Base-by-base conservation (phyloP, 2,113 vertebrate species). In the Rhadina sibilatrix region DNA sequence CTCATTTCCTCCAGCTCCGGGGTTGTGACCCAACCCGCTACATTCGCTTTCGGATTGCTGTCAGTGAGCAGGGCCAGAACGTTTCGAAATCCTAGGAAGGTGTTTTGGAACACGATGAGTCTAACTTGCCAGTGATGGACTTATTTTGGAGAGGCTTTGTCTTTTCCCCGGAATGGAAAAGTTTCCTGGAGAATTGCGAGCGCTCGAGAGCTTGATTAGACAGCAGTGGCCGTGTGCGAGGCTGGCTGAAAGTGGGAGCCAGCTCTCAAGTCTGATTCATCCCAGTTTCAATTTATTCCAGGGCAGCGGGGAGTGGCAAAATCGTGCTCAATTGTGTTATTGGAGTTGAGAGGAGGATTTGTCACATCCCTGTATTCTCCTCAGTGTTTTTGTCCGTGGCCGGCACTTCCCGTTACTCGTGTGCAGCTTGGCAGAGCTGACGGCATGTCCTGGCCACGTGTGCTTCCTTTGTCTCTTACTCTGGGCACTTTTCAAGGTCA, bases 381-480 rank as follows among this genome's bases (percentile, higher is more conserved):
- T 90, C 5, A 0, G 52, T 79, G 69, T 53, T 78, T 86, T 78
- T 87, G 80, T 93, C 77, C 80, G 0, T 71, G 52, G 33, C 59
- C 40, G 9, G 46, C 44, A 7, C 49, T 95, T 93, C 87, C 91
- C 31, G 6, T 89, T 68, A 22, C 30, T 47, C 50, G 38, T 57
- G 49, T 77, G 60, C 74, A 61, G 77, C 79, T 93, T 19, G 0
- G 70, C 86, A 40, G 33, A 70, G 81, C 82, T 94, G 88, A 84
- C 81, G 24, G 74, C 3, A 1, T 53, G 71, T 54, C 76, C 76
- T 83, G 85, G 59, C 85, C 2, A 4, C 3, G 4, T 92, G 92
- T 2, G 11, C 65, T 87, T 72, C 80, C 76, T 93, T 96, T 96
- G 87, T 96, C 78, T 96, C 66, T 80, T 56, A 12, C 42, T 71